Conservation (phyloP, 2,113 vertebrate species). For the Electrona antarctica region DNA sequence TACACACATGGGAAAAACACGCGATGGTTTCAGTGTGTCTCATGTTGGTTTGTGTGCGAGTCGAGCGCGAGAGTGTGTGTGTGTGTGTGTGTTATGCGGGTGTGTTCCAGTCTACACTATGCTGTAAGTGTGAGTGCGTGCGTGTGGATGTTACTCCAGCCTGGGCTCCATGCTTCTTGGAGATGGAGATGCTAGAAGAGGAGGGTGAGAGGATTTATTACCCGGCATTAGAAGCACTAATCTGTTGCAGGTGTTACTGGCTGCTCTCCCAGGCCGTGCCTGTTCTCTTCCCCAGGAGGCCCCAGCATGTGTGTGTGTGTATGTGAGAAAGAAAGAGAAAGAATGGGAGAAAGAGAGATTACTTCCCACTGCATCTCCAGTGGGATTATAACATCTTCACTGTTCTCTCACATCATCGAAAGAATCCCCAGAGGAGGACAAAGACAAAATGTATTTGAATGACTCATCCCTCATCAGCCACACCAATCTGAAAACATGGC, state of each 20-base stretch:
- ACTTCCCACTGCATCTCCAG: slow-evolving; percentile 18
- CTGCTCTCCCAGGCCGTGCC: slow-evolving; percentile 69
- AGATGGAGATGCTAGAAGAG: slow-evolving; percentile 64
- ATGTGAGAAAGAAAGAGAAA: slow-evolving; percentile 32
- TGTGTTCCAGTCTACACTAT: not conserved
- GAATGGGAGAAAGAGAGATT: slow-evolving; percentile 29
- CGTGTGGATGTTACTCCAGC: slow-evolving; percentile 35
- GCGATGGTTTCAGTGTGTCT: slow-evolving; percentile 8
- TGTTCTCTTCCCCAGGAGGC: slow-evolving; percentile 68
- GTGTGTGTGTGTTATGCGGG: not conserved
- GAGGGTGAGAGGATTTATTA: slow-evolving; percentile 81
- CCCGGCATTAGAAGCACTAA: slow-evolving; percentile 80
- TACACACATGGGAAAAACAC: slow-evolving; percentile 11
- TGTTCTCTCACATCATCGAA: slow-evolving; percentile 41
- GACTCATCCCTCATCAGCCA: slow-evolving; percentile 21
- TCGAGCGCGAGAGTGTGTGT: not conserved
- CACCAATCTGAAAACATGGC: not conserved
- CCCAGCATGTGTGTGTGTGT: slow-evolving; percentile 51
- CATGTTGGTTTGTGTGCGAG: not conserved
- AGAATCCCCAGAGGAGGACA: slow-evolving; percentile 37
- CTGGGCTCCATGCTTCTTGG: slow-evolving; percentile 36
- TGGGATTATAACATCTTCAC: slow-evolving; percentile 37
- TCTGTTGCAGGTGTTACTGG: slow-evolving; percentile 86
- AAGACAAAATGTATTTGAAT: slow-evolving; percentile 31
- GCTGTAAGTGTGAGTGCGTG: not conserved